Evolutionary conservation across 2,888 invertebrate species (phyloP).

Genomic region (Sminthurides aquaticus): DNA sequence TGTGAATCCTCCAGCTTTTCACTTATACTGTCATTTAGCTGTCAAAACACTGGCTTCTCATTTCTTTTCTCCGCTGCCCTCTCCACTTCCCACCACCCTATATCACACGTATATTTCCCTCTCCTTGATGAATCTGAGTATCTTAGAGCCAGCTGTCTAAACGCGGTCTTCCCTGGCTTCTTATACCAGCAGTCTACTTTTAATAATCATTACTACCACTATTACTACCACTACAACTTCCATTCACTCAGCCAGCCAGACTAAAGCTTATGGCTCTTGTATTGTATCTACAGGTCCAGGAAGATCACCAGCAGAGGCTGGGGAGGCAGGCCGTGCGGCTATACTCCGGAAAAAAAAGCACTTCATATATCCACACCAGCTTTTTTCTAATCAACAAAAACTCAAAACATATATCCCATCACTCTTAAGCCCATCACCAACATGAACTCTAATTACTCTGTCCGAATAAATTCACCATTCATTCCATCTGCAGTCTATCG

Average conservation of each 20-base stretch:
- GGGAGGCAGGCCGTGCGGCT: too few relatives aligned
- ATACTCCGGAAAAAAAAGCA: too few relatives aligned
- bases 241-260: too few relatives aligned
- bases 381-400: not conserved
- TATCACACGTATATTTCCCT: not conserved
- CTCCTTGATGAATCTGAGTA: not conserved
- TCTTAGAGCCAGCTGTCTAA: not conserved
- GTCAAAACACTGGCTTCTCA: conserved; percentile 13
- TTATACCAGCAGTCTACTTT: not conserved
- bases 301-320: too few relatives aligned
- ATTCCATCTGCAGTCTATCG: not conserved
- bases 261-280: too few relatives aligned
- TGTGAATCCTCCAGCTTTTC: conserved; percentile 20
- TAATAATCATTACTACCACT: not conserved
- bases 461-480: not conserved
- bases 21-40: conserved; percentile 20
- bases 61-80: not conserved
- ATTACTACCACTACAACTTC: too few relatives aligned
- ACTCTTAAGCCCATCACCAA: not conserved
- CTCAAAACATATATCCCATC: not conserved
- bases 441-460: not conserved
- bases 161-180: too few relatives aligned
- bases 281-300: too few relatives aligned
- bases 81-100: not conserved
- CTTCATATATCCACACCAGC: not conserved